phyloP scores from a whole-genome alignment of 2,113 vertebrate genomes.

The Gavialis gangeticus region DNA sequence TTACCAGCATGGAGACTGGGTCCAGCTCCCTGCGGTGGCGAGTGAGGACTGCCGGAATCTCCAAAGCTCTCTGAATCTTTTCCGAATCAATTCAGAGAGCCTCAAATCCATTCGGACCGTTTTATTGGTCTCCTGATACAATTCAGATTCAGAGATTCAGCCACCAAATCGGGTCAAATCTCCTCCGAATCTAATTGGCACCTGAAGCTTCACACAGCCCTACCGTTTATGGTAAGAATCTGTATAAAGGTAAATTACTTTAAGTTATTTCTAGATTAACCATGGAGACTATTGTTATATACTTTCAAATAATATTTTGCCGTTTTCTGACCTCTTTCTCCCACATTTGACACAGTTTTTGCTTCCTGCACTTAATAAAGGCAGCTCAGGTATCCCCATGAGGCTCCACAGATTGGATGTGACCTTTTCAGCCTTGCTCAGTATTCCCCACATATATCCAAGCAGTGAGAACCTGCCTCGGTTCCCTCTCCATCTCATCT shows the following conservation, averaged over 20 bases:
- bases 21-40: no score
- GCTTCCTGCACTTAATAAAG: neutral
- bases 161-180: no score
- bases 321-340: neutral
- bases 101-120: no score
- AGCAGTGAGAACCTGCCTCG: neutral
- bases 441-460: neutral
- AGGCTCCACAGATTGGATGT: neutral
- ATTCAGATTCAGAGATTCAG: no score
- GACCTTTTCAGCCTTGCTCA: neutral
- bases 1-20: no score
- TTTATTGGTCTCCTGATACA: no score
- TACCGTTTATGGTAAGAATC: neutral
- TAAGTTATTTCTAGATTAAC: constrained; percentile 1
- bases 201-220: no score
- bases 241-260: constrained; percentile 3
- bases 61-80: no score
- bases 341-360: neutral
- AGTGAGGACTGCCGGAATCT: no score
- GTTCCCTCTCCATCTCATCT: constrained; percentile 1
- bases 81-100: no score
- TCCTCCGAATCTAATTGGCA: no score
- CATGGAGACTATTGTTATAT: constrained; percentile 2
- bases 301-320: neutral
- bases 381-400: neutral